Base-by-base conservation (phyloP, 2,113 vertebrate species). In the Larimichthys polyactis region DNA sequence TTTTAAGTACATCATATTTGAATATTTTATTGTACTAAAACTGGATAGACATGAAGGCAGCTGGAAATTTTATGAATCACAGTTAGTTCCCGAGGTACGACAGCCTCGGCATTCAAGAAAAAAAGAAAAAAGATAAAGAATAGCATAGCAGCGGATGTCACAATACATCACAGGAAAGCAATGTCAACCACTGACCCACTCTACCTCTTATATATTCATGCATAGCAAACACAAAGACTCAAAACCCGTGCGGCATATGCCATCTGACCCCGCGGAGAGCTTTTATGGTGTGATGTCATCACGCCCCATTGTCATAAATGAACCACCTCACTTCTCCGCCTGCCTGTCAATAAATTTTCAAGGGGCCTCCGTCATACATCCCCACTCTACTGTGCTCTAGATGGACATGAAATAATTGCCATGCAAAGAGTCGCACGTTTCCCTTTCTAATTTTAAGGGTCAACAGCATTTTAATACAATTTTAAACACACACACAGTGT, bases 401-500 rank as follows among this genome's bases (percentile, higher is more conserved):
- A 94, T 87, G 92, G 93, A 94, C 94, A 84, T 86, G 94, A 94
- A 96, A 96, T 96, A 96, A 97, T 96, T 95, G 91, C 94, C 96
- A 96, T 95, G 95, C 96, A 96, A 94, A 95, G 95, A 96, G 95
- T 93, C 88, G 87, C 93, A 89, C 95, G 92, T 96, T 97, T 97
- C 94, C 94, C 94, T 94, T 97, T 96, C 96, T 96, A 97, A 97
- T 98, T 97, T 97, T 95, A 96, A 95, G 96, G 96, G 96, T 96
- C 95, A 92, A 94, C 95, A 96, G 94, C 96, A 95, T 96, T 97
- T 96, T 96, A 97, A 97, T 97, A 96, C 90, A 95, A 95, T 95
- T 96, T 97, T 95, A 97, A 97, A 96, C 93, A 97, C 97, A 96
- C 95, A 96, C 94, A 95, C 94, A 91, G 88, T 94, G 96, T 97